Percentiles rank a stretch among this genome's conserved stretches.
Evolutionary conservation across 2,113 vertebrate genomes (phyloP).

Genomic region (Pycnonotus jocosus): DNA sequence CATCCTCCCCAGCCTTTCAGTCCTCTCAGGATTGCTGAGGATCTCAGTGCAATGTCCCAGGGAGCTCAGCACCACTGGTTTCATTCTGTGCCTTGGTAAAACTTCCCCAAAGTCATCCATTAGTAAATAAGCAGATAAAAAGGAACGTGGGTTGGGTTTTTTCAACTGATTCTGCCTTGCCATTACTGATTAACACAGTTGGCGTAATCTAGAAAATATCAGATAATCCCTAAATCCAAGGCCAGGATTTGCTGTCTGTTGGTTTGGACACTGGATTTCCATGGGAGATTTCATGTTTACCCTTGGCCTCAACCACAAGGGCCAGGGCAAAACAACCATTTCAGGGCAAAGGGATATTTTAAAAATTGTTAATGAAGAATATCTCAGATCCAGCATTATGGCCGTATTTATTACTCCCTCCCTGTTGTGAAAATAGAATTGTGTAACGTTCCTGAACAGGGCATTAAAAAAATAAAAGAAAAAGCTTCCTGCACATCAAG

Average conservation of each 20-base stretch:
- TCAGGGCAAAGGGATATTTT: not conserved
- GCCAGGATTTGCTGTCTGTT: not conserved
- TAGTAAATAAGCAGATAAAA: not conserved
- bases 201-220: not conserved
- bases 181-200: not conserved
- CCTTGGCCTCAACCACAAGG: rapidly evolving
- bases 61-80: not conserved
- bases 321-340: not conserved
- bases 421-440: not conserved
- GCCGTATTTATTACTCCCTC: not conserved
- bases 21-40: not conserved
- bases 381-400: rapidly evolving
- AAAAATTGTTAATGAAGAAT: not conserved
- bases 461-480: not conserved
- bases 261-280: not conserved
- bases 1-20: not conserved
- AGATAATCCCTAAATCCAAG: not conserved
- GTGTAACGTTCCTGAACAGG: not conserved
- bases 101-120: not conserved
- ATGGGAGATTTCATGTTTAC: not conserved
- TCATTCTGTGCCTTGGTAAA: not conserved
- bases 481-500: not conserved
- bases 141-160: rapidly evolving
- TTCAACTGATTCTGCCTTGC: not conserved
- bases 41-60: not conserved